Evolutionary conservation across 2,888 invertebrate genomes (phyloP).

Genomic region (Napeogenes inachia): DNA sequence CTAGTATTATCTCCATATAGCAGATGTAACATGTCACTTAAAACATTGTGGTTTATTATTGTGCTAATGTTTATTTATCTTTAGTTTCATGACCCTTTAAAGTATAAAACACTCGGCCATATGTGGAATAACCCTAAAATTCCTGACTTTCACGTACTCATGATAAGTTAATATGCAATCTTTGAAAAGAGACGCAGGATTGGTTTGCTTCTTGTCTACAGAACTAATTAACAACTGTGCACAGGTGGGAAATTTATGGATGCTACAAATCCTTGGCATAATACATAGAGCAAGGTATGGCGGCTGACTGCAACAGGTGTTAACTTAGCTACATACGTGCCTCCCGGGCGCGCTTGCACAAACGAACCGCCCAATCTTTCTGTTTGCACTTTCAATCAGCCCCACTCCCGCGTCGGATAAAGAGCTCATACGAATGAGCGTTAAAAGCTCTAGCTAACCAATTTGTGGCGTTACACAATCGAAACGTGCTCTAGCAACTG

Average conservation of each 20-base stretch:
- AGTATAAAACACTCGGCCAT: slow-evolving; percentile 2
- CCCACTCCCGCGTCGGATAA: slow-evolving; percentile 45
- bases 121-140: slow-evolving; percentile 7
- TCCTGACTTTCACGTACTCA: slow-evolving; percentile 14
- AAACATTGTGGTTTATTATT: slow-evolving; percentile 45
- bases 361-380: slow-evolving; percentile 69
- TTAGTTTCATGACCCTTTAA: slow-evolving; percentile 19
- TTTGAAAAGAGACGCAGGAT: slow-evolving; percentile 19
- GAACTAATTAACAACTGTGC: slow-evolving; percentile 43
- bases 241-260: slow-evolving; percentile 55
- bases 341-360: slow-evolving; percentile 51
- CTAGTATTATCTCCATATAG: slow-evolving; percentile 64
- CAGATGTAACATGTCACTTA: slow-evolving; percentile 62
- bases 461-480: slow-evolving; percentile 40
- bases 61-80: slow-evolving; percentile 28
- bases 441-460: slow-evolving; percentile 59
- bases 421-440: slow-evolving; percentile 50
- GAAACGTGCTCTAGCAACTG: slow-evolving; percentile 32
- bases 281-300: slow-evolving; percentile 58
- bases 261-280: slow-evolving; percentile 45
- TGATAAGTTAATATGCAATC: slow-evolving; percentile 16
- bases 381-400: slow-evolving; percentile 60
- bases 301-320: slow-evolving; percentile 63
- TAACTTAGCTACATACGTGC: slow-evolving; percentile 52
- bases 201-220: slow-evolving; percentile 39